Conservation (phyloP, 2,797 vertebrate genomes). For the Pseudocheirus occidentalis region DNA sequence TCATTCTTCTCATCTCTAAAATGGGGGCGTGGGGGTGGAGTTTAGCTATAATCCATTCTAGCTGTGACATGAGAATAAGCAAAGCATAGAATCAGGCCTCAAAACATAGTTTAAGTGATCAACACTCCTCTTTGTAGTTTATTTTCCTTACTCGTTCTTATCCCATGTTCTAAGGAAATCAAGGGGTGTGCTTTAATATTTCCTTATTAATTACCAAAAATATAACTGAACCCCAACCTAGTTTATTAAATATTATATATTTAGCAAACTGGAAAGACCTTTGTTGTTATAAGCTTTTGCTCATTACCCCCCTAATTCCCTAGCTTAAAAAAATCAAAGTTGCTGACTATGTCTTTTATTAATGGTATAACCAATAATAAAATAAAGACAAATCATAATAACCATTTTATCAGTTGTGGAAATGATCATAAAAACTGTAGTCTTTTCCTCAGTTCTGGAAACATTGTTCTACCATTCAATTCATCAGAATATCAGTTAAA, state of each 20-base stretch:
- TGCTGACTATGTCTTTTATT: background rate
- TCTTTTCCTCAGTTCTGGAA: background rate
- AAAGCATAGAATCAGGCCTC: background rate
- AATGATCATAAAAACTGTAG: background rate
- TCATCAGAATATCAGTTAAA: background rate
- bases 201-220: background rate
- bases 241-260: background rate
- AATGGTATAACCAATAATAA: background rate
- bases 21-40: background rate
- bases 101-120: background rate
- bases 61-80: background rate
- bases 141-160: background rate
- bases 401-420: background rate
- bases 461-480: background rate
- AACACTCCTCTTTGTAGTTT: background rate
- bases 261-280: background rate
- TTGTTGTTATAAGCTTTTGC: background rate
- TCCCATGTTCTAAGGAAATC: background rate
- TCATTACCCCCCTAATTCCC: background rate
- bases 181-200: background rate
- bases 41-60: background rate
- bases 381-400: background rate
- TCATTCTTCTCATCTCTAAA: conserved; percentile 15
- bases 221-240: background rate
- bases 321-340: background rate